A percentile compares a stretch with the other conserved stretches of the same genome.
Conservation (phyloP, 2,888 invertebrate species). For the Neocrepidodera transversa region DNA sequence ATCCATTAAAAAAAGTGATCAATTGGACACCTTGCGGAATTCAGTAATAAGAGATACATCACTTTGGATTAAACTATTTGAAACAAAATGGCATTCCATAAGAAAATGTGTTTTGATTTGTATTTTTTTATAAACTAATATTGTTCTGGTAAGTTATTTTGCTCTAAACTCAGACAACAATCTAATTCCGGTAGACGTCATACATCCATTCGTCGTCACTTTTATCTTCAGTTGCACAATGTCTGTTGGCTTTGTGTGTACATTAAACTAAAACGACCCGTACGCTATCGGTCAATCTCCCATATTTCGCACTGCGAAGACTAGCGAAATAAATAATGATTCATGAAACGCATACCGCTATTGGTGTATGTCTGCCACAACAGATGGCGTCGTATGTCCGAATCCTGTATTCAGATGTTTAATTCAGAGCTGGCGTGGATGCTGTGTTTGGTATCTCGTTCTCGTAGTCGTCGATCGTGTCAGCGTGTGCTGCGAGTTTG, state of each 20-base stretch:
- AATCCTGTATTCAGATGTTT: constrained; percentile 19
- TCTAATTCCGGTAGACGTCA: no score
- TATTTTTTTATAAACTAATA: no score
- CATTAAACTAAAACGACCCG: constrained; percentile 2
- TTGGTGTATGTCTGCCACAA: not conserved
- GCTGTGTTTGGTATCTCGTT: constrained; percentile 33
- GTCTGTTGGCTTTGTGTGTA: constrained; percentile 3
- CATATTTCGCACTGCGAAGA: constrained; percentile 7
- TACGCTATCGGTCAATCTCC: constrained; percentile 31
- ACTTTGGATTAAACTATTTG: no score
- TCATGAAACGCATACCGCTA: constrained; percentile 23
- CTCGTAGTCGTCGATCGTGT: constrained; percentile 17
- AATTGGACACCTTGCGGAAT: no score
- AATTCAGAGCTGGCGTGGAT: constrained; percentile 24
- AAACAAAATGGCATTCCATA: no score
- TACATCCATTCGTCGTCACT: no score
- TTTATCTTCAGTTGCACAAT: constrained; percentile 10
- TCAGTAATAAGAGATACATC: no score
- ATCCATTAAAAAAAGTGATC: no score
- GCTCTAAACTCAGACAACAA: no score
- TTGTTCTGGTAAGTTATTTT: no score
- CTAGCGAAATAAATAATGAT: constrained; percentile 23
- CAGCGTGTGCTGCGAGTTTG: constrained; percentile 26
- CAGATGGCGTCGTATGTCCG: constrained; percentile 28
- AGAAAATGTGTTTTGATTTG: no score